Evolutionary conservation across 1,140 invertebrate species (phyloP), one percentile per base, ranked within the genome.

Genomic region (Octopus bimaculoides): DNA sequence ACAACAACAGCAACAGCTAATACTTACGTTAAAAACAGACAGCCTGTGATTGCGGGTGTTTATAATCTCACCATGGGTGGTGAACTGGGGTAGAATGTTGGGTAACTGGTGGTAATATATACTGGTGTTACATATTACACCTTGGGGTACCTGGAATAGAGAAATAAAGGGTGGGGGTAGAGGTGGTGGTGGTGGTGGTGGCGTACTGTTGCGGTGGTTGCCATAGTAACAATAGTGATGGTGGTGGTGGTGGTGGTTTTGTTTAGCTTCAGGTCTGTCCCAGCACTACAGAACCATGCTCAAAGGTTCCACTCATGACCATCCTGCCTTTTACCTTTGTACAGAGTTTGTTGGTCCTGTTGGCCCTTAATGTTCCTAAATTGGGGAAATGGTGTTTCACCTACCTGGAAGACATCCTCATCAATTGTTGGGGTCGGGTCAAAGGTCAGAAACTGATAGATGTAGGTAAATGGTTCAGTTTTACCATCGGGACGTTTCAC

Each of bases 361-460:
- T 41, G 26, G 26, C 26, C 26, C 26, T 41, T 41, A 41, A 3
- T 41, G 26, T 41, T 41, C 26, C 26, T 41, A 41, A 41, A 41
- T 41, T 41, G 26, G 26, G 26, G 26, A 41, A 41, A 41, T 41
- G 26, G 26, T 41, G 26, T 41, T 41, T 41, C 26, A 41, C 66
- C 26, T 71, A 71, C 66, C 66, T 71, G 17, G 26, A 71, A 71
- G 5, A 71, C 5, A n/a, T 71, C 26, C 5, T 14, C 5, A 71
- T 5, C 66, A 17, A 71, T 71, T 5, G 26, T 14, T 5, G 66
- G 8, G 5, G 17, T 20, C 6, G 17, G 66, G 26, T 71, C 66
- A 71, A 71, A 71, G 17, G 66, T 71, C 66, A 71, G 26, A 17
- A 71, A 71, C 17, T 71, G 17, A 71, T 71, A 71, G 26, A 71